Percentiles rank a stretch among this genome's conserved stretches.
Evolutionary conservation across 2,113 vertebrate species (phyloP).

Genomic region (Hirundichthys speculiger): DNA sequence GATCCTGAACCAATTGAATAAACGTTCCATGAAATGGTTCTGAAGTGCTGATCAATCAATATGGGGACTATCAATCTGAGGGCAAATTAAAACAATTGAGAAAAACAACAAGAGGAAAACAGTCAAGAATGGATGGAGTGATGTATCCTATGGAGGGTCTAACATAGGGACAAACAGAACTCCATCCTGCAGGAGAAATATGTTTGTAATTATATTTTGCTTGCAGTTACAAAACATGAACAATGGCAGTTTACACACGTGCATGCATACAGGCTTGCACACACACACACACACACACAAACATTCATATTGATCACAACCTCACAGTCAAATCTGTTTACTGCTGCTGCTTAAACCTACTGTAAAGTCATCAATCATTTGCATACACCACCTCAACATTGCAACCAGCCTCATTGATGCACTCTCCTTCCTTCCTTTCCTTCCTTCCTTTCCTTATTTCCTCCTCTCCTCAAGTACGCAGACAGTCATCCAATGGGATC

Average conservation of each 20-base stretch:
- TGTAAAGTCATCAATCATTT: slow-evolving; percentile 82
- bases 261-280: slow-evolving; percentile 50
- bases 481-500: too few relatives aligned
- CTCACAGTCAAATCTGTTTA: slow-evolving; percentile 87
- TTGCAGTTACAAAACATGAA: slow-evolving; percentile 65
- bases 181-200: slow-evolving; percentile 29
- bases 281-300: slow-evolving; percentile 54
- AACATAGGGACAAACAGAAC: slow-evolving; percentile 23
- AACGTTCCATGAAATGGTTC: slow-evolving; percentile 84
- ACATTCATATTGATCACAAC: slow-evolving; percentile 81
- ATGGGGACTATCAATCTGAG: slow-evolving; percentile 80
- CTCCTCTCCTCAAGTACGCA: background rate
- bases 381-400: slow-evolving; percentile 75
- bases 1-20: slow-evolving; percentile 82
- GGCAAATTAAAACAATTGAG: slow-evolving; percentile 81
- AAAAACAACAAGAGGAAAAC: slow-evolving; percentile 72
- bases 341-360: slow-evolving; percentile 82
- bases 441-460: slow-evolving; percentile 7
- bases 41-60: slow-evolving; percentile 83
- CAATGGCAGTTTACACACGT: slow-evolving; percentile 49
- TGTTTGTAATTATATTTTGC: slow-evolving; percentile 61
- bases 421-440: background rate
- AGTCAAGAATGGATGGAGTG: slow-evolving; percentile 47
- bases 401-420: slow-evolving; percentile 21
- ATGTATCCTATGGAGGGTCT: slow-evolving; percentile 24